Evolutionary conservation across 2,797 vertebrate species (phyloP).

Genomic region (Delichon dasypus): DNA sequence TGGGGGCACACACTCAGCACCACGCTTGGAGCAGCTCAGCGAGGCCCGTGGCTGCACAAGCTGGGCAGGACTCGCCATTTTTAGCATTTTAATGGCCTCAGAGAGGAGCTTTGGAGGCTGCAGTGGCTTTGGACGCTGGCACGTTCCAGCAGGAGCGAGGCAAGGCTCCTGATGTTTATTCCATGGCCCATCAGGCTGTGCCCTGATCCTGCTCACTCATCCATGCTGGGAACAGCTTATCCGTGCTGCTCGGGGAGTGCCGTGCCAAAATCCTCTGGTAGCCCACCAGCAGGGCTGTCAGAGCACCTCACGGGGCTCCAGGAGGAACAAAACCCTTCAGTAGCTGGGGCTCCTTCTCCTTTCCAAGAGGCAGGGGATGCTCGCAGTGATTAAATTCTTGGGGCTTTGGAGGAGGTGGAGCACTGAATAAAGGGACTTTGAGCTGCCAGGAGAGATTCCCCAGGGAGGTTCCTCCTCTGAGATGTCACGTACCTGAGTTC

Average conservation of each 20-base stretch:
- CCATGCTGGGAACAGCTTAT: conserved; percentile 27
- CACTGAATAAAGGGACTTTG: neutral
- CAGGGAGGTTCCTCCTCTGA: neutral
- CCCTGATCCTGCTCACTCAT: conserved; percentile 12
- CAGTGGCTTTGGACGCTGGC: neutral
- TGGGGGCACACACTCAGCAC: neutral
- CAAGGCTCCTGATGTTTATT: neutral
- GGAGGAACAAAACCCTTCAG: neutral
- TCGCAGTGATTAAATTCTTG: neutral
- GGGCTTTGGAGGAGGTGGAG: neutral
- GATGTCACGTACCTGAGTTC: neutral
- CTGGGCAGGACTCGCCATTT: neutral
- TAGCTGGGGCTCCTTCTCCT: neutral
- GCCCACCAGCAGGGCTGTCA: neutral
- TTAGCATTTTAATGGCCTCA: neutral
- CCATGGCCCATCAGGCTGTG: neutral
- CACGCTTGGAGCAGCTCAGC: neutral
- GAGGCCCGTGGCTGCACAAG: neutral
- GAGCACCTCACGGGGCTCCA: neutral
- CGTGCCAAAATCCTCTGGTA: neutral
- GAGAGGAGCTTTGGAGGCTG: neutral
- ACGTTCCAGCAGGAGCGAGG: neutral
- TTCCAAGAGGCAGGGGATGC: neutral
- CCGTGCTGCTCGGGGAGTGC: neutral
- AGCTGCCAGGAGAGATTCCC: neutral